Percentiles rank a stretch among this genome's conserved stretches.
These are phyloP conservation scores for Kryptolebias marmoratus DNA, from an alignment of 2,113 vertebrate species.

Conservation along the genomic window DNA sequence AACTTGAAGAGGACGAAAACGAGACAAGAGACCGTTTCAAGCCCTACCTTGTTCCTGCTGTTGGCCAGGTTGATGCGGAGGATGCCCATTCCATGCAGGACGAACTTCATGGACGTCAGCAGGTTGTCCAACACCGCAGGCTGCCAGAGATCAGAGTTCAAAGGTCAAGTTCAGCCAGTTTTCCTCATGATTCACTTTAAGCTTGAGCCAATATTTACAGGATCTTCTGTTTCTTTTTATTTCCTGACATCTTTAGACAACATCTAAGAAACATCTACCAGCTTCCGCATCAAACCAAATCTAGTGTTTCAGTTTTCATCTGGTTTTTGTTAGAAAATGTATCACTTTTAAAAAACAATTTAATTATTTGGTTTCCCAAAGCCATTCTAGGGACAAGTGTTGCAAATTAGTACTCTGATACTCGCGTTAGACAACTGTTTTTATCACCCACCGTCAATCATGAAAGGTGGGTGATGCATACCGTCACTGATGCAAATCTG, in stretches of 20 bases:
- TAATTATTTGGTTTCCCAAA: too few relatives aligned
- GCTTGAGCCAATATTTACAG: background rate
- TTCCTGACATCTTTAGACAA: background rate
- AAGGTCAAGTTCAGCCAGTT: constrained; percentile 4
- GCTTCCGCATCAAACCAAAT: background rate
- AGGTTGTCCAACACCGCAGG: constrained; percentile 85
- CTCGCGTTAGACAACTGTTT: too few relatives aligned
- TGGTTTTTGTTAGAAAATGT: background rate
- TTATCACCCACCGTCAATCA: too few relatives aligned
- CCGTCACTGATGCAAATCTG: too few relatives aligned
- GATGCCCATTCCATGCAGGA: constrained; percentile 83
- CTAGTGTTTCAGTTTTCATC: background rate
- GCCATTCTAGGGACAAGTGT: too few relatives aligned
- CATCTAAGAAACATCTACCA: background rate
- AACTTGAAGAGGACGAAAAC: background rate
- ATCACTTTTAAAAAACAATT: background rate
- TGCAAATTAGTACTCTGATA: too few relatives aligned
- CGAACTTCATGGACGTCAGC: constrained; percentile 85
- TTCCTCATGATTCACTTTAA: background rate
- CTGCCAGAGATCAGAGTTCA: constrained; percentile 57
- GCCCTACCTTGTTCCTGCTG: constrained; percentile 79
- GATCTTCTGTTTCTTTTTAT: background rate
- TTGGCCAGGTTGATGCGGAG: constrained; percentile 81
- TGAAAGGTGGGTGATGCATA: too few relatives aligned
- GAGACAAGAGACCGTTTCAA: background rate